Conservation (phyloP, 2,113 vertebrate species). For the Saguinus midas region DNA sequence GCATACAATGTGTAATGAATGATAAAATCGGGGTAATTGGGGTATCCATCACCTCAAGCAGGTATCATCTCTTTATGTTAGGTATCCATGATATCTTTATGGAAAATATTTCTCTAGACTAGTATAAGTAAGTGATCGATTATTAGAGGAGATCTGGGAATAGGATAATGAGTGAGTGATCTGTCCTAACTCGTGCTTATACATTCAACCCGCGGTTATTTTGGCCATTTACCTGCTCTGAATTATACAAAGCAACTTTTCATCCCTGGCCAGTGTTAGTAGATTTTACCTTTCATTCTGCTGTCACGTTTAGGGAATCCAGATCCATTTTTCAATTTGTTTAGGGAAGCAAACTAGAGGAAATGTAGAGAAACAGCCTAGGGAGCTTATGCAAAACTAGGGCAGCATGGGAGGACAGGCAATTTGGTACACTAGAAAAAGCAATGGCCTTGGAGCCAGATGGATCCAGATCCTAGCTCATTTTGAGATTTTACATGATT, state of each 20-base stretch:
- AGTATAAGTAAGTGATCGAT: background rate
- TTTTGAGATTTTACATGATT: background rate
- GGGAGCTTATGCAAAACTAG: background rate
- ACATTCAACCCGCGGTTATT: background rate
- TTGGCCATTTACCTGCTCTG: background rate
- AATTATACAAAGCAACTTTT: background rate
- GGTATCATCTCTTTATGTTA: background rate
- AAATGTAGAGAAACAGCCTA: background rate
- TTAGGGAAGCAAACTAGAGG: constrained; percentile 13
- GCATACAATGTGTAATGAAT: background rate
- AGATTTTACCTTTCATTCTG: background rate
- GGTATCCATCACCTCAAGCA: background rate
- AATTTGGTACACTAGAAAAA: background rate
- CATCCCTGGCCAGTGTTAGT: background rate
- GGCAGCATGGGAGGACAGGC: background rate
- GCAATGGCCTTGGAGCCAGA: background rate
- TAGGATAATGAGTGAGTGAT: background rate
- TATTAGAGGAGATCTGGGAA: background rate
- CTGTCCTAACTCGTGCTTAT: background rate
- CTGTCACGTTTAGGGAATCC: background rate
- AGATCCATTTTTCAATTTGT: background rate
- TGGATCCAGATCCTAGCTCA: background rate
- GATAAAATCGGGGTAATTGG: background rate
- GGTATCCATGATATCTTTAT: background rate
- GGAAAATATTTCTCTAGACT: background rate